Conservation (phyloP, 1,140 invertebrate genomes). For the Hermetia illucens region DNA sequence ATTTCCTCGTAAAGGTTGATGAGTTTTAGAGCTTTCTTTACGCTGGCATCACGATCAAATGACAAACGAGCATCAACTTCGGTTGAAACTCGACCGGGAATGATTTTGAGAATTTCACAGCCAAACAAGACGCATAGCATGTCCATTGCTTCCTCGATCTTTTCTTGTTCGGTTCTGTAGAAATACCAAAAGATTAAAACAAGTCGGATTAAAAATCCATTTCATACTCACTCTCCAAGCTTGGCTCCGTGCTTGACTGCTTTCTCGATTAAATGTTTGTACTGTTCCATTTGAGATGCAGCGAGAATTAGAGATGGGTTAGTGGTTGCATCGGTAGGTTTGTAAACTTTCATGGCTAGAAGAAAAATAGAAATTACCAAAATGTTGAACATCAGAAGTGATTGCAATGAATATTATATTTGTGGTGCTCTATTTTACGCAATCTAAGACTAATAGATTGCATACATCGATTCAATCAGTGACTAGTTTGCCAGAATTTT, state of each 20-base stretch:
- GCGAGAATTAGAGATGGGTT: slow-evolving; percentile 95
- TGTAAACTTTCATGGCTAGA: slow-evolving; percentile 89
- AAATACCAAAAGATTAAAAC: not conserved
- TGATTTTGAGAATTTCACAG: slow-evolving; percentile 91
- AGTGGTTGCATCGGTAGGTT: slow-evolving; percentile 98
- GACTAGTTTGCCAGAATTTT: too few relatives aligned
- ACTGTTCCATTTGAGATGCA: slow-evolving; percentile 83
- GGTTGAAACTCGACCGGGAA: slow-evolving; percentile 95
- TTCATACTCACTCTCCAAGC: slow-evolving; percentile 41
- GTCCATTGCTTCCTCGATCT: slow-evolving; percentile 73
- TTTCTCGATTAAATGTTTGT: slow-evolving; percentile 74
- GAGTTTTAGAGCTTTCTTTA: slow-evolving; percentile 76
- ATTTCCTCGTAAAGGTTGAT: slow-evolving; percentile 81
- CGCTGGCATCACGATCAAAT: slow-evolving; percentile 83
- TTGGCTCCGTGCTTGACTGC: slow-evolving; percentile 78
- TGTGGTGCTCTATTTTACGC: too few relatives aligned
- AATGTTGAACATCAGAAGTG: too few relatives aligned
- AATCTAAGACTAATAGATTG: too few relatives aligned
- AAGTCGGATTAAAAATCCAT: not conserved
- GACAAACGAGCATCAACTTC: slow-evolving; percentile 97
- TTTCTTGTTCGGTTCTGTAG: slow-evolving; percentile 46
- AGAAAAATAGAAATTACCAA: too few relatives aligned
- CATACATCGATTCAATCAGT: too few relatives aligned
- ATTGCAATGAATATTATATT: too few relatives aligned
- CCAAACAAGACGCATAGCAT: slow-evolving; percentile 93